Evolutionary conservation across 2,888 invertebrate genomes (phyloP), one percentile per base, ranked within the genome.

Genomic region (Pardosa pseudoannulata): DNA sequence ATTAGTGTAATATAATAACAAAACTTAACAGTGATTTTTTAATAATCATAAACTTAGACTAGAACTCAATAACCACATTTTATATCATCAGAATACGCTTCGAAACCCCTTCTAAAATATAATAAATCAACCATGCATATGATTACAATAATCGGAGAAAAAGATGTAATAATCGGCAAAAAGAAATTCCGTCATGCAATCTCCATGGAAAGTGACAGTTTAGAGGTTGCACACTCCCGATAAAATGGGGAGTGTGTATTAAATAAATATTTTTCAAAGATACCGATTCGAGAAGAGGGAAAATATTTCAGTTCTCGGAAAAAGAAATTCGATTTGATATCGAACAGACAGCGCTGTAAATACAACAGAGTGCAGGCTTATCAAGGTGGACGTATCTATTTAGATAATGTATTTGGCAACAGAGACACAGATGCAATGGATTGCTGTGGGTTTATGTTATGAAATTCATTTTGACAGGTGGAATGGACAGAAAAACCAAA

Each of bases 361-460:
- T 16, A 46, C 9, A 46, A 46, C 41, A 46, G 16, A 16, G 13
- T 46, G 16, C 41, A 46, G 41, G 16, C 41, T 46, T 46, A 46
- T 46, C 9, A 46, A 46, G 41, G 41, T 46, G 41, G 41, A 46
- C 41, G 41, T 46, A 46, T 46, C 41, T 46, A 46, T 46, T 46
- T 46, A 46, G 41, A 46, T 46, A 46, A 46, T 46, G 41, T 46
- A 46, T 46, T 46, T 46, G 41, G 41, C 41, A 46, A 13, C 36
- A 36, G 13, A 16, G 41, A 46, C 41, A 46, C 16, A 46, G 41
- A 46, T 46, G 7, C 16, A 46, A 13, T 6, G 16, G 16, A 46
- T 2, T 13, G 41, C 5, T 36, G 11, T 5, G 36, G 6, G 36
- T 36, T 36, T 11, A 36, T 36, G 41, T 2, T 13, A 46, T n/a